Evolutionary conservation across 2,113 vertebrate species (phyloP), one percentile per base, ranked within the genome.

Genomic region (Larimichthys polyactis): DNA sequence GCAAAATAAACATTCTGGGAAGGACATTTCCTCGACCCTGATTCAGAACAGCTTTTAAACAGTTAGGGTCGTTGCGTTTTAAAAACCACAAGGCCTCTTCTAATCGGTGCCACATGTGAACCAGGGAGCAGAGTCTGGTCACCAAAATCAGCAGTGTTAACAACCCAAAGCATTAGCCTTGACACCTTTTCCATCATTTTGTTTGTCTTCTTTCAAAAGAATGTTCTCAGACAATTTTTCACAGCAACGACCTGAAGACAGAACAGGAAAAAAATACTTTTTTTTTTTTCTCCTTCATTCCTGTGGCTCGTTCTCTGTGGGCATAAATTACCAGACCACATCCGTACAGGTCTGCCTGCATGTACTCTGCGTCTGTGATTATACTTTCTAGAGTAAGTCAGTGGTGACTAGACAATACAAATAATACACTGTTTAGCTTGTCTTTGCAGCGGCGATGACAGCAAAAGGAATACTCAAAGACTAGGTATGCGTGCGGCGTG

Each of bases 81-180:
- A 68, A 76, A 76, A 90, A 90, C 91, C 90, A 17, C 87, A 66
- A 79, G 78, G 66, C 73, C 63, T 51, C 43, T 11, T 48, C n/a
- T 89, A 91, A 93, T 90, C 71, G 70, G 65, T 90, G 73, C 90
- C 92, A 90, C 84, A 91, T 92, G 93, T 78, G 60, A 19, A 68
- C 54, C 0, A 12, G 19, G 19, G 91, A 82, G 59, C 65, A 89
- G 52, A 85, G 79, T 87, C 83, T 86, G 91, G 85, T 85, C 89
- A 87, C 87, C 63, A 32, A 69, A 82, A 86, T 73, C 80, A 71
- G 57, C 74, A 44, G 75, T 24, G 90, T 84, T 92, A 90, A 92
- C 86, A 90, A 74, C 43, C 79, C 27, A 67, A 43, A 78, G 78
- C 82, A 73, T 87, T 84, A 85, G 76, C 74, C 79, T 72, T 55